phyloP scores from a whole-genome alignment of 2,113 vertebrate genomes.

The Emydura subglobosa region DNA sequence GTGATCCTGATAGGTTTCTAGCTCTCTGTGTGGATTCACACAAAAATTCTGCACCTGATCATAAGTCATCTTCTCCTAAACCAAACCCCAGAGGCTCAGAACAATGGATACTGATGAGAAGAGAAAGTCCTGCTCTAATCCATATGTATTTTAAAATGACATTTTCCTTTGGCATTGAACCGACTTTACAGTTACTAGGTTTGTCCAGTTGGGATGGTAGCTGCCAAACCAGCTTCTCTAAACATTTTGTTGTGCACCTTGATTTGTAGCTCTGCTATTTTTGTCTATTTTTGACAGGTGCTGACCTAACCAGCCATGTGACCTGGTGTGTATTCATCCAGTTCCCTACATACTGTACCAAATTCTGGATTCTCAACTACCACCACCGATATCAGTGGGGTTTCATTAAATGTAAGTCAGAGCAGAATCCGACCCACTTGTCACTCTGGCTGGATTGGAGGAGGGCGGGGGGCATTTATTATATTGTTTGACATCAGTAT shows the following conservation, averaged over 20 bases:
- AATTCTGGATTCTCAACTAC: rapidly evolving
- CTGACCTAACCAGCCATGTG: not conserved
- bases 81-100: not conserved
- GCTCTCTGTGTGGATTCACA: not conserved
- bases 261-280: not conserved
- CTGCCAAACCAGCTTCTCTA: rapidly evolving
- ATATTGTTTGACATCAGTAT: too few relatives aligned
- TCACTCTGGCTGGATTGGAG: too few relatives aligned
- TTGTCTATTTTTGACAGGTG: not conserved
- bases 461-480: too few relatives aligned
- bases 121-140: not conserved
- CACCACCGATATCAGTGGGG: not conserved
- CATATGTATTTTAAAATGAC: not conserved
- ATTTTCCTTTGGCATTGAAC: not conserved
- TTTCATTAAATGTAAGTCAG: not conserved
- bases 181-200: not conserved
- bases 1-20: not conserved
- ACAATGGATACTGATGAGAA: not conserved
- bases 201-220: not conserved
- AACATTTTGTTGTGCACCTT: not conserved
- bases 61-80: not conserved
- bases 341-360: rapidly evolving
- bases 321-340: not conserved
- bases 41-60: not conserved
- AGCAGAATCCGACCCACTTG: not conserved